These are phyloP conservation scores for Rhorus exstirpatorius DNA, from an alignment of 2,888 invertebrate genomes.

Conservation along the genomic window DNA sequence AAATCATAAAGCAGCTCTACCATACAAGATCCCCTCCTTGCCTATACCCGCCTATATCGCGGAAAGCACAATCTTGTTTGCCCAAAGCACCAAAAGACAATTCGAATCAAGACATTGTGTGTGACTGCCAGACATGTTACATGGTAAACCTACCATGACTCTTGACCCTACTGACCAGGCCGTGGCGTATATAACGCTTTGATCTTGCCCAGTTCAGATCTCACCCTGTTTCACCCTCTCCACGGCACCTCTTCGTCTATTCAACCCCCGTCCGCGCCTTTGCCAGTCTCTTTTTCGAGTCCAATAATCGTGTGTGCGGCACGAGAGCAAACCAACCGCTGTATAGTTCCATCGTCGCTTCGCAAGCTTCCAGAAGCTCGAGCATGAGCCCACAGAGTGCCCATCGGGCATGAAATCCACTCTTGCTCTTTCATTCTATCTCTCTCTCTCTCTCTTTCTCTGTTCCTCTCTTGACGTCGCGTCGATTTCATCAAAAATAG, in stretches of 20 bases:
- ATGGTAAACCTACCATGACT: slow-evolving; percentile 20
- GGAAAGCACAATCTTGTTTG: slow-evolving; percentile 41
- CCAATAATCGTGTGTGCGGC: slow-evolving; percentile 50
- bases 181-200: slow-evolving; percentile 48
- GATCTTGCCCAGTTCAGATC: slow-evolving; percentile 44
- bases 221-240: background rate
- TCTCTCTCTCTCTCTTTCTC: slow-evolving; percentile 24
- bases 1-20: background rate
- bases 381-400: slow-evolving; percentile 35
- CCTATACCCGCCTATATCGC: background rate
- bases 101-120: slow-evolving; percentile 48
- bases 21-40: background rate
- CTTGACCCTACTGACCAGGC: slow-evolving; percentile 39
- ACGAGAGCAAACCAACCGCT: slow-evolving; percentile 15
- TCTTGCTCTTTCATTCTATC: slow-evolving; percentile 57
- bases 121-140: slow-evolving; percentile 41
- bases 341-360: slow-evolving; percentile 32
- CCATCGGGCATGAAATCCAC: slow-evolving; percentile 63
- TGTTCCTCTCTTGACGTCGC: background rate
- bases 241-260: background rate
- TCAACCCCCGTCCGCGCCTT: slow-evolving; percentile 14
- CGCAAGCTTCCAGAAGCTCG: slow-evolving; percentile 50
- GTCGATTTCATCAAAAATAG: slow-evolving; percentile 49
- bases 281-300: slow-evolving; percentile 39
- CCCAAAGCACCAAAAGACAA: slow-evolving; percentile 39